Evolutionary conservation across 2,797 vertebrate genomes (phyloP), one percentile per base, ranked within the genome.

Genomic region (Periophthalmus magnuspinnatus): DNA sequence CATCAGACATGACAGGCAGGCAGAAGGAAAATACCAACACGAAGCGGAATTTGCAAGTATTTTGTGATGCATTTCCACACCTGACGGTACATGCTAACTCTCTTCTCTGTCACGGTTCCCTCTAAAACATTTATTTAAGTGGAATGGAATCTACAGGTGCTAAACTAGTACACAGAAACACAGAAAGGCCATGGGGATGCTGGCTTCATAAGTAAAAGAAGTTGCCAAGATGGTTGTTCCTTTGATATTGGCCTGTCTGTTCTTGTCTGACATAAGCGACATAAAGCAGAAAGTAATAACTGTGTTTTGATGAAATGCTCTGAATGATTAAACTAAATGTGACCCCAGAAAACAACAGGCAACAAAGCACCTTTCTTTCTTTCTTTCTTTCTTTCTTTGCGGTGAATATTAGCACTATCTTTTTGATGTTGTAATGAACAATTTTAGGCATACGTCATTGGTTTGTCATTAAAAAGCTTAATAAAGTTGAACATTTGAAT

Each of bases 1-100:
- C 69, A 65, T 58, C 56, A 61, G 64, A 34, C 67, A 68, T 62
- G 55, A 34, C 65, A 56, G 52, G 52, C 54, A 56, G 52, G 52
- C 64, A 56, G 52, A 22, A 2, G 52, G 0, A 67, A 54, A 55
- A 67, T 24, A 41, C 6, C n/a, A 55, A 67, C 65, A 55, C 38
- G n/a, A 21, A 56, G 52, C 34, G 6, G 52, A 67, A 67, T 67
- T 67, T 57, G 21, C 21, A 57, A 67, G 48, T 57, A 21, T 56
- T 67, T 56, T 41, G 33, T 56, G 52, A 24, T 14, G 48, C 34
- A 56, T 17, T 57, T 67, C 16, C 32, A 21, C 8, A 10, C 33
- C n/a, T 54, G 50, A 57, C 22, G 14, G 11, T 56, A 45, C 52
- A 41, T 54, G 52, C 34, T 57, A 56, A 50, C 41, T 16, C 62